Percentiles rank a stretch among this genome's conserved stretches.
These are phyloP conservation scores for Sisor rabdophorus DNA, from an alignment of 2,113 vertebrate genomes.

Conservation along the genomic window DNA sequence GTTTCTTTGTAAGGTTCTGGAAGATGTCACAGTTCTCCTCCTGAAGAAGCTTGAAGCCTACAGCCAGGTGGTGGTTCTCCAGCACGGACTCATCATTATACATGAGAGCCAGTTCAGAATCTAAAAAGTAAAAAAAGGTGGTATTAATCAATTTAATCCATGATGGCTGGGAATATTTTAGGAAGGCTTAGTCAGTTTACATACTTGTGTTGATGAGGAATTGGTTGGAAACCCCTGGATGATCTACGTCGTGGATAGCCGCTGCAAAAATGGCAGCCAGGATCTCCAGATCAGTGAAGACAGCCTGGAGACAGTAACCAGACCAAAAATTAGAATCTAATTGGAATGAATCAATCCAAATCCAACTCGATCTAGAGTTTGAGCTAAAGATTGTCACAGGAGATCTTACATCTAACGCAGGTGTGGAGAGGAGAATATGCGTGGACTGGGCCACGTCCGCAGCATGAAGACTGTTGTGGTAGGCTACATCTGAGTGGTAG, in stretches of 20 bases:
- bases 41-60: slow-evolving; percentile 94
- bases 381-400: too few species aligned
- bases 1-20: slow-evolving; percentile 95
- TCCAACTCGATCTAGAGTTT: not conserved
- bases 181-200: slow-evolving; percentile 52
- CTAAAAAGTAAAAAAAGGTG: slow-evolving; percentile 58
- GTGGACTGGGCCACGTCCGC: slow-evolving; percentile 97
- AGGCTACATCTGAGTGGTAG: slow-evolving; percentile 94
- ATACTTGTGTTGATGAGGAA: slow-evolving; percentile 98
- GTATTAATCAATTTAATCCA: not conserved
- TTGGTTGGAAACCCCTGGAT: slow-evolving; percentile 96
- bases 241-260: slow-evolving; percentile 97
- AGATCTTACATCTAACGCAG: slow-evolving; percentile 87
- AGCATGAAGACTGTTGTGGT: slow-evolving; percentile 97
- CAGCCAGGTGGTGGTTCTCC: slow-evolving; percentile 96
- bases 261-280: slow-evolving; percentile 96
- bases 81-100: slow-evolving; percentile 96
- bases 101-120: slow-evolving; percentile 95
- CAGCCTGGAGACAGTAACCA: slow-evolving; percentile 72
- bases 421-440: slow-evolving; percentile 94
- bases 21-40: slow-evolving; percentile 98
- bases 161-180: too few species aligned
- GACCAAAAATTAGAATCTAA: not conserved
- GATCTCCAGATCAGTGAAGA: slow-evolving; percentile 97
- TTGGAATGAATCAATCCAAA: not conserved